Evolutionary conservation across 92 coral and sea anemone species (phyloP).

Genomic region (Bergia sp.): DNA sequence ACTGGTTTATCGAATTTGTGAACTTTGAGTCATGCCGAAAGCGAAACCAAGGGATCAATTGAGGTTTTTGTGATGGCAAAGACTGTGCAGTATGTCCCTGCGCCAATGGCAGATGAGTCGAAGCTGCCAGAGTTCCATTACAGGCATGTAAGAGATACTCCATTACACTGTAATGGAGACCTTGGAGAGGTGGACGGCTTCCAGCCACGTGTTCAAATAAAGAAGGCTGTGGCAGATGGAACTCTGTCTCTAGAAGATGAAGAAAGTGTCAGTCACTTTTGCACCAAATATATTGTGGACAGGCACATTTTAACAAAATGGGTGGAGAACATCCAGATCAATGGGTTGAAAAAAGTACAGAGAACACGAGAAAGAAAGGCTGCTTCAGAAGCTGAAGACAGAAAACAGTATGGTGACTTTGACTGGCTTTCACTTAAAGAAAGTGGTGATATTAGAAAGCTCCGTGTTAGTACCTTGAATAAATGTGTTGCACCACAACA

Average conservation of each 20-base stretch:
- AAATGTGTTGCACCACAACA: constrained; percentile 32
- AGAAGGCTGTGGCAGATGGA: constrained; percentile 40
- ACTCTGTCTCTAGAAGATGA: constrained; percentile 24
- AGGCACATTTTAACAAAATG: constrained; percentile 36
- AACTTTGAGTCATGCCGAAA: constrained; percentile 43
- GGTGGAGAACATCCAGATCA: constrained; percentile 31
- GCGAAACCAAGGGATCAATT: background rate
- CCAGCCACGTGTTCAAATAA: constrained; percentile 43
- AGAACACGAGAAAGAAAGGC: constrained; percentile 38
- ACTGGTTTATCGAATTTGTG: constrained; percentile 3
- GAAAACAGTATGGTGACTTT: constrained; percentile 21
- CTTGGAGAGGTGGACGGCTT: constrained; percentile 43
- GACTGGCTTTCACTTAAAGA: constrained; percentile 43
- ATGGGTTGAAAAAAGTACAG: constrained; percentile 27
- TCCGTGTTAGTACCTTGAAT: constrained; percentile 19
- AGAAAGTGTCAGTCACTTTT: constrained; percentile 27
- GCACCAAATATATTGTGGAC: constrained; percentile 28
- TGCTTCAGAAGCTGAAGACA: constrained; percentile 28
- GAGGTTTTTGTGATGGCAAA: constrained; percentile 15
- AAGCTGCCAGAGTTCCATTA: constrained; percentile 39
- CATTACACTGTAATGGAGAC: constrained; percentile 14
- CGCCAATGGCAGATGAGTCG: constrained; percentile 45
- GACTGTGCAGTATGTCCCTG: constrained; percentile 17
- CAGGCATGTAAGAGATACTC: constrained; percentile 49
- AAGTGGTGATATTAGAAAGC: constrained; percentile 22